These are phyloP conservation scores for Megathymus violae DNA, from an alignment of 1,140 invertebrate genomes.

Conservation along the genomic window DNA sequence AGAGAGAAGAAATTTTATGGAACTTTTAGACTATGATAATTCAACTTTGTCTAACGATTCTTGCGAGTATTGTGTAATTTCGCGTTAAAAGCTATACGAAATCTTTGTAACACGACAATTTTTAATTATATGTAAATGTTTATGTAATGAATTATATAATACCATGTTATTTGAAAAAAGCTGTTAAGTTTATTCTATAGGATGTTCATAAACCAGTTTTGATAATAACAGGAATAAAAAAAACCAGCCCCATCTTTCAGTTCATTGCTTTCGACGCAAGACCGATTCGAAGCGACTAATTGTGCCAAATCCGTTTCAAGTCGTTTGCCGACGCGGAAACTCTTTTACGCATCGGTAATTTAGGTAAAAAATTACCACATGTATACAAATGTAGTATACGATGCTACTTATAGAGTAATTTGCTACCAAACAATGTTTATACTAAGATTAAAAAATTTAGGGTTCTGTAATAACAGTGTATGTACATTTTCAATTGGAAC, in stretches of 20 bases:
- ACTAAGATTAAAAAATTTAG: slow-evolving; percentile 1
- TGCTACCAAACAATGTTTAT: slow-evolving; percentile 50
- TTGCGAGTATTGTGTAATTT: too few relatives aligned
- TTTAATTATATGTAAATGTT: too few relatives aligned
- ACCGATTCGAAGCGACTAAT: slow-evolving; percentile 59
- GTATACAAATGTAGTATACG: slow-evolving; percentile 60
- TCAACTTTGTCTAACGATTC: too few relatives aligned
- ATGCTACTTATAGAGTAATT: slow-evolving; percentile 66
- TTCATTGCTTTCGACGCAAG: slow-evolving; percentile 60
- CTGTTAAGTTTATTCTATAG: slow-evolving; percentile 4
- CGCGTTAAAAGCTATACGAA: too few relatives aligned
- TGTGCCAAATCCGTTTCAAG: slow-evolving; percentile 70
- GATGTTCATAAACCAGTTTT: slow-evolving; percentile 21
- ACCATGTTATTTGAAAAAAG: too few relatives aligned
- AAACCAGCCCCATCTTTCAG: slow-evolving; percentile 47
- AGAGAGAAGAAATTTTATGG: too few relatives aligned
- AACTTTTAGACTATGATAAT: too few relatives aligned
- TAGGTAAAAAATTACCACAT: slow-evolving; percentile 55
- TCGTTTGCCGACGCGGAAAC: slow-evolving; percentile 61
- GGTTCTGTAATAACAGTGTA: slow-evolving; percentile 1
- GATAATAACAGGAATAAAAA: slow-evolving; percentile 28
- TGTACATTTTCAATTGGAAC: too few relatives aligned
- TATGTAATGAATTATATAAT: too few relatives aligned
- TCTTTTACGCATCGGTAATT: slow-evolving; percentile 55
- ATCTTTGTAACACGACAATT: too few relatives aligned